Conservation (phyloP, 2,797 vertebrate species). For the Margarornis squamiger region DNA sequence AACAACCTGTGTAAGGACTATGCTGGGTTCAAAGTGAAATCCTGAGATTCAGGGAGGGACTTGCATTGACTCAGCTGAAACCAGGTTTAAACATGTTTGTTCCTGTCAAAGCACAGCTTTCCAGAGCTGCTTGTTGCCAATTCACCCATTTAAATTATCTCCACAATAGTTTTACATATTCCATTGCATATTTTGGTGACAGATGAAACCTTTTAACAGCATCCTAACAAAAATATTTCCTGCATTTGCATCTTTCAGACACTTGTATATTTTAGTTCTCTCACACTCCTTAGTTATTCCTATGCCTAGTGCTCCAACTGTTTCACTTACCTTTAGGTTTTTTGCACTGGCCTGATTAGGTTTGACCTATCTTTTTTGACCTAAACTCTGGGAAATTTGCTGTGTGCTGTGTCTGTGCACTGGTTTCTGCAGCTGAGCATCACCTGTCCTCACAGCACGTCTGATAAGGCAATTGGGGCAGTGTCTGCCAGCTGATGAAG, state of each 20-base stretch:
- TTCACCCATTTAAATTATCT: background rate
- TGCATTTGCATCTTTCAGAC: background rate
- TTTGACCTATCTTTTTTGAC: background rate
- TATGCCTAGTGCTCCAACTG: background rate
- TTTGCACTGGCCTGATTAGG: background rate
- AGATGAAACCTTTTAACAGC: background rate
- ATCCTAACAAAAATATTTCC: background rate
- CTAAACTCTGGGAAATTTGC: background rate
- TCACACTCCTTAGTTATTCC: background rate
- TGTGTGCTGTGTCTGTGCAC: background rate
- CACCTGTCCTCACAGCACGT: background rate
- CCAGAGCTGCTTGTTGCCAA: background rate
- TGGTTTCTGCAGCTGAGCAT: background rate
- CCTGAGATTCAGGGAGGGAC: background rate
- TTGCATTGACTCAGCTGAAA: background rate
- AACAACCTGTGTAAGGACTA: background rate
- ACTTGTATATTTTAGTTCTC: background rate
- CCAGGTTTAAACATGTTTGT: background rate
- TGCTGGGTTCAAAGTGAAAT: background rate
- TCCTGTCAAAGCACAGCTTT: background rate
- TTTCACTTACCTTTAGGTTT: background rate
- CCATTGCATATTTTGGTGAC: background rate
- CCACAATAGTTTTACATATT: background rate
- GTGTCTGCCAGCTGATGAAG: background rate
- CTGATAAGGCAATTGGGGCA: background rate